Percentiles rank a stretch among this genome's conserved stretches.
Evolutionary conservation across 2,797 vertebrate species (phyloP).

Genomic region (Phoeniculus purpureus): DNA sequence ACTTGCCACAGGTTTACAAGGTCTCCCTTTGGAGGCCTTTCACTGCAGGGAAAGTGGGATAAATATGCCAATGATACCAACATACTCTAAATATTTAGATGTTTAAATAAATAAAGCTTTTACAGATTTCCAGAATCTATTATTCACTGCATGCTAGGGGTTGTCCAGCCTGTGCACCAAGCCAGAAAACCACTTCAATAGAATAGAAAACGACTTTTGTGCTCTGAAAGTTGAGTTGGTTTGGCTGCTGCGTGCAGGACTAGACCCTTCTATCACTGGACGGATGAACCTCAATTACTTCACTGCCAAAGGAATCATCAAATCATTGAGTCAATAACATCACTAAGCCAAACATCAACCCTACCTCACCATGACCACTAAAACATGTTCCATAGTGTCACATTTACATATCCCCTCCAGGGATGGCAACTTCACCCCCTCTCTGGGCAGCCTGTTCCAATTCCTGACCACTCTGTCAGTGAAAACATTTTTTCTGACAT

Average conservation of each 20-base stretch:
- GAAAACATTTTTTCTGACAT: too few species aligned
- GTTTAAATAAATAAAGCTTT: slow-evolving; percentile 45
- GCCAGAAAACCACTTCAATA: background rate
- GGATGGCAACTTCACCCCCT: too few species aligned
- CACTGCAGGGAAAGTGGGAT: background rate
- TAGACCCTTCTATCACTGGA: rapidly evolving
- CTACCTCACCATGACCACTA: too few species aligned
- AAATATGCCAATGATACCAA: background rate
- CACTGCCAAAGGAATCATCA: background rate
- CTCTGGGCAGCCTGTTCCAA: too few species aligned
- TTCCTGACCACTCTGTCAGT: too few species aligned
- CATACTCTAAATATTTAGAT: slow-evolving; percentile 49
- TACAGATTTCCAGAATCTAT: slow-evolving; percentile 16
- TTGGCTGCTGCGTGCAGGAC: background rate
- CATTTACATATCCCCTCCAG: too few species aligned
- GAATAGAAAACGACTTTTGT: background rate
- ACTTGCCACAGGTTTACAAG: background rate
- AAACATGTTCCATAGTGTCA: too few species aligned
- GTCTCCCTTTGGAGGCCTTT: background rate
- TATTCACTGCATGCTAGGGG: background rate
- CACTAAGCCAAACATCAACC: too few species aligned
- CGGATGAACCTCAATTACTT: background rate
- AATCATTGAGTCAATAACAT: too few species aligned
- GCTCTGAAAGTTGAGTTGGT: background rate
- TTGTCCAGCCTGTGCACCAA: background rate